phyloP scores from a whole-genome alignment of 1,140 invertebrate species.

The Nylanderia fulva region DNA sequence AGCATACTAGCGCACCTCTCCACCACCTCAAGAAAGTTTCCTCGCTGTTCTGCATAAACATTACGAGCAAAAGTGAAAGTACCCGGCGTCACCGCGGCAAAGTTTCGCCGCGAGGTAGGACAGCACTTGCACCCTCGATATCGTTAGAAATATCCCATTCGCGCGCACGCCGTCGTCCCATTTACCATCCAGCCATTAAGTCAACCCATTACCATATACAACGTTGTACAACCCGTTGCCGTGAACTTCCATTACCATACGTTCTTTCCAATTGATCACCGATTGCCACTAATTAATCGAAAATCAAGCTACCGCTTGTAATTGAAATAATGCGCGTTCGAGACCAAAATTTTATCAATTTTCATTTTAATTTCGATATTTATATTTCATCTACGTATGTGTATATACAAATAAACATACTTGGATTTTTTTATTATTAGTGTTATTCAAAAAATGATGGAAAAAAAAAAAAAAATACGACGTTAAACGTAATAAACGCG shows the following conservation, averaged over 20 bases:
- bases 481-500: not conserved
- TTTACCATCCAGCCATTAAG: conserved; percentile 59
- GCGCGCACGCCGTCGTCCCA: conserved; percentile 38
- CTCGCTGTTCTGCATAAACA: conserved; percentile 84
- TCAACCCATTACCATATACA: conserved; percentile 59
- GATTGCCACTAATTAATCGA: conserved; percentile 36
- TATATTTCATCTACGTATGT: not conserved
- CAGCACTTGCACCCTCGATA: conserved; percentile 74
- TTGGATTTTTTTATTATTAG: too few relatives aligned
- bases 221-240: conserved; percentile 43
- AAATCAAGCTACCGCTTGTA: not conserved
- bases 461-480: conserved; percentile 20
- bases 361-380: not conserved
- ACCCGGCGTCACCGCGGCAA: conserved; percentile 79
- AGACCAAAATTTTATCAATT: not conserved
- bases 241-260: conserved; percentile 53
- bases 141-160: conserved; percentile 62
- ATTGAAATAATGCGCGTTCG: not conserved
- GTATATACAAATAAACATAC: not conserved
- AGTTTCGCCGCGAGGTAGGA: conserved; percentile 77
- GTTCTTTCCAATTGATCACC: conserved; percentile 57
- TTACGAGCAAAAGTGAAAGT: conserved; percentile 85
- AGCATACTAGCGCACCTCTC: conserved; percentile 73
- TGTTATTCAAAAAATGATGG: too few relatives aligned
- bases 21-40: conserved; percentile 81